Conservation (phyloP, 2,888 invertebrate genomes). For the Cheilosia impressa region DNA sequence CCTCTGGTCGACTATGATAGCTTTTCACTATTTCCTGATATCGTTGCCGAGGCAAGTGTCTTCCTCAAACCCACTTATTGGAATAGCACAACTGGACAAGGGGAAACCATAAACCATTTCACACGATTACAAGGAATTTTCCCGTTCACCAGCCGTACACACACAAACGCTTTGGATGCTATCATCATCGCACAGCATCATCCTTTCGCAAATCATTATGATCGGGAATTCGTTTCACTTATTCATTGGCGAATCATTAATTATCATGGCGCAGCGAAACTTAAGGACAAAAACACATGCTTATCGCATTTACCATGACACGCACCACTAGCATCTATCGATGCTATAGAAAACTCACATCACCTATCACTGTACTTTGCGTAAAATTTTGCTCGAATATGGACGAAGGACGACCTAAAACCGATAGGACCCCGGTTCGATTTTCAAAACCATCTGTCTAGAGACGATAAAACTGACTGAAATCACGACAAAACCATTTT, state of each 20-base stretch:
- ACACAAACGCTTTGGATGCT: conserved; percentile 20
- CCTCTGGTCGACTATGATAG: conserved; percentile 1
- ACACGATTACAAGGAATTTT: conserved; percentile 64
- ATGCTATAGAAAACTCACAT: conserved; percentile 2
- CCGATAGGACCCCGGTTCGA: conserved; percentile 57
- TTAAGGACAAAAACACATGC: conserved; percentile 36
- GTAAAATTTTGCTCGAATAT: conserved; percentile 6
- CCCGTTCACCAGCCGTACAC: conserved; percentile 30
- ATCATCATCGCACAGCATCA: conserved; percentile 39
- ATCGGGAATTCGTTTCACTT: conserved; percentile 64
- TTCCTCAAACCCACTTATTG: conserved; percentile 5
- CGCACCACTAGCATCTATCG: not conserved
- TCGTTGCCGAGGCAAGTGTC: conserved; percentile 17
- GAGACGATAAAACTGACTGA: conserved; percentile 74
- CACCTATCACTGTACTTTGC: not conserved
- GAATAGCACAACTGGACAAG: conserved; percentile 15
- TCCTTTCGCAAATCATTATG: conserved; percentile 61
- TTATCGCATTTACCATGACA: not conserved
- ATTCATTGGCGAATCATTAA: conserved; percentile 58
- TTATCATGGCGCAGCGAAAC: conserved; percentile 31
- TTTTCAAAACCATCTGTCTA: conserved; percentile 71
- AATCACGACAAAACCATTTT: conserved; percentile 73
- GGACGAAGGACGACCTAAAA: conserved; percentile 7
- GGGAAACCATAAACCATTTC: conserved; percentile 51
- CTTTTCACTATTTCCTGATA: conserved; percentile 31